phyloP scores from a whole-genome alignment of 2,888 invertebrate species.

The Labia minor region DNA sequence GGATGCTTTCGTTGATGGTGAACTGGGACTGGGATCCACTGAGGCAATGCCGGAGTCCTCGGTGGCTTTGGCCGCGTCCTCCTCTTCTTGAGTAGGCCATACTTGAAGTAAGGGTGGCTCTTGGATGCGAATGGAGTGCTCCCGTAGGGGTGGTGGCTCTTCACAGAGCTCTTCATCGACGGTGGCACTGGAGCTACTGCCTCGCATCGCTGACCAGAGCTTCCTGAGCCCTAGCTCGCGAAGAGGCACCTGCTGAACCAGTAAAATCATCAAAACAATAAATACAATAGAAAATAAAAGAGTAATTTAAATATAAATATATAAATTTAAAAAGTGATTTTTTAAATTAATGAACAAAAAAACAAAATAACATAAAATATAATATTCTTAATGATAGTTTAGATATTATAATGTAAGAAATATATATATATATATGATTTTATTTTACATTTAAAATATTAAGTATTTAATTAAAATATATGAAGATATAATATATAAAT shows the following conservation, averaged over 20 bases:
- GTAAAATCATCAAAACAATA: no score
- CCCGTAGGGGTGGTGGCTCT: constrained; percentile 16
- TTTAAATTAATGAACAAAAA: no score
- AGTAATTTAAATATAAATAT: no score
- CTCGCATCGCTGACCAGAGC: constrained; percentile 30
- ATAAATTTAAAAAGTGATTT: no score
- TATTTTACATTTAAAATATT: no score
- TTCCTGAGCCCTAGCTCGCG: constrained; percentile 37
- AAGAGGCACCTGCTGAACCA: constrained; percentile 35
- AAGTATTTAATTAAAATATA: no score
- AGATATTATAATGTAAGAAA: no score
- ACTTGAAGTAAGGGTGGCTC: constrained; percentile 37
- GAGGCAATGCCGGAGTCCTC: neutral
- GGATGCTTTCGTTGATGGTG: neutral
- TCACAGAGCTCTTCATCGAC: neutral
- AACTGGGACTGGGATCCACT: neutral
- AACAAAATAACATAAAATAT: no score
- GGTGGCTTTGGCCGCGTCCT: neutral
- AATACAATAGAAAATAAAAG: no score
- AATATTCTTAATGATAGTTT: no score
- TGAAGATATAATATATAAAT: no score
- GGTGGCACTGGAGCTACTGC: neutral
- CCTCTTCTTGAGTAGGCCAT: constrained; percentile 53
- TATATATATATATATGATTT: no score
- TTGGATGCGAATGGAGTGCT: constrained; percentile 15